phyloP scores from a whole-genome alignment of 2,797 vertebrate species.

The Halcyon leucocephala region DNA sequence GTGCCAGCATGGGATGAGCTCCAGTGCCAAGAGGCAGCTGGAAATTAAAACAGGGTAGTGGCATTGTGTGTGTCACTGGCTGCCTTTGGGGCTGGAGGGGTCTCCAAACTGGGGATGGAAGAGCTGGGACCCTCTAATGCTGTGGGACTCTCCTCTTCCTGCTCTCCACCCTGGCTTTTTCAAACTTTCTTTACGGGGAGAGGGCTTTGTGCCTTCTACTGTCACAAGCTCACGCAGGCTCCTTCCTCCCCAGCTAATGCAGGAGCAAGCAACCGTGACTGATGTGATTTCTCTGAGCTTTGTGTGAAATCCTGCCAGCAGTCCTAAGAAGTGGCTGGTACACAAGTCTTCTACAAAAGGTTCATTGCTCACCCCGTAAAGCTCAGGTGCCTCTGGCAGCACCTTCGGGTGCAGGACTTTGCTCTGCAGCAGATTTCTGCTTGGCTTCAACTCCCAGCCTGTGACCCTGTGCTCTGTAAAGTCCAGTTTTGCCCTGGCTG shows the following conservation, averaged over 20 bases:
- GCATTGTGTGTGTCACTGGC: rapidly evolving
- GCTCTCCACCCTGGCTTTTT: not conserved
- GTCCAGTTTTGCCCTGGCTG: not conserved
- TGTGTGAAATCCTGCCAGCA: not conserved
- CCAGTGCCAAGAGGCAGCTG: rapidly evolving
- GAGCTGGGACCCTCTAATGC: not conserved
- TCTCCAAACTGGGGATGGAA: rapidly evolving
- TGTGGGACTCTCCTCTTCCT: rapidly evolving
- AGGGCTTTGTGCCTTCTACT: not conserved
- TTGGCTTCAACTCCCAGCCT: not conserved
- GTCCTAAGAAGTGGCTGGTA: not conserved
- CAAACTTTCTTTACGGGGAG: rapidly evolving
- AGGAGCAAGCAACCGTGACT: rapidly evolving
- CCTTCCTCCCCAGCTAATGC: not conserved
- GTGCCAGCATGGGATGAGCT: not conserved
- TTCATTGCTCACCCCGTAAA: rapidly evolving
- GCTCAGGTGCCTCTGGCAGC: not conserved
- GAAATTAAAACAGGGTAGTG: rapidly evolving
- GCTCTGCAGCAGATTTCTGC: not conserved
- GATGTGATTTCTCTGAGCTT: not conserved
- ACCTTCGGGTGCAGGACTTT: not conserved
- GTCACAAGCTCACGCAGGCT: not conserved
- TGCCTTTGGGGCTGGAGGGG: not conserved
- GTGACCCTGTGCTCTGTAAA: not conserved
- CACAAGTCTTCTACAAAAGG: rapidly evolving